phyloP scores from a whole-genome alignment of 1,140 invertebrate genomes.

The Drosophila obscura region DNA sequence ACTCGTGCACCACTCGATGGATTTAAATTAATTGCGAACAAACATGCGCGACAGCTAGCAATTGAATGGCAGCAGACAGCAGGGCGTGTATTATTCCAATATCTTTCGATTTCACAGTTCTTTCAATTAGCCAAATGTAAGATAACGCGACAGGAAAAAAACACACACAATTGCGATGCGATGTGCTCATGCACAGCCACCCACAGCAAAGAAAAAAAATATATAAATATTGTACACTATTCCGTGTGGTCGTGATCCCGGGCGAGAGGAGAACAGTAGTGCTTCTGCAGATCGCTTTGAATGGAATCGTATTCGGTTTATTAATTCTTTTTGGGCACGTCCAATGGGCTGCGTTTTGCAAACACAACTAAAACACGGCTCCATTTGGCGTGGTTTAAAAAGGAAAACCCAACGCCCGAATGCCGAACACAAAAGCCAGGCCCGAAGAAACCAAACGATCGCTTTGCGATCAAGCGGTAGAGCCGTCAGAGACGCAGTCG shows the following conservation, averaged over 20 bases:
- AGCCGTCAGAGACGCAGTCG: background rate
- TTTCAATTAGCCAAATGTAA: slow-evolving; percentile 39
- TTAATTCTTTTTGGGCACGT: slow-evolving; percentile 39
- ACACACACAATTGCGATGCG: slow-evolving; percentile 1
- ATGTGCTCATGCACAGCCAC: slow-evolving; percentile 9
- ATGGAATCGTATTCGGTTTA: background rate
- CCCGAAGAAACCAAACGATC: slow-evolving; percentile 23
- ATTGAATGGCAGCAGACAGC: slow-evolving; percentile 18
- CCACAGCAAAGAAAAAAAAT: slow-evolving; percentile 40
- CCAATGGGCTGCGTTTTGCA: slow-evolving; percentile 66
- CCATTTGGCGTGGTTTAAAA: slow-evolving; percentile 58
- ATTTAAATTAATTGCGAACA: slow-evolving; percentile 46
- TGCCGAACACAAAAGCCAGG: slow-evolving; percentile 58
- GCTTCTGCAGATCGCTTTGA: background rate
- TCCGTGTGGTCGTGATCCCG: slow-evolving; percentile 21
- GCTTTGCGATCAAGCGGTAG: slow-evolving; percentile 4
- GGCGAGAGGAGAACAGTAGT: background rate
- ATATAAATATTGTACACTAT: slow-evolving; percentile 9
- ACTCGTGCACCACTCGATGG: slow-evolving; percentile 17
- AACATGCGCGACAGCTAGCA: slow-evolving; percentile 32
- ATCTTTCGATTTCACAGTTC: slow-evolving; percentile 9
- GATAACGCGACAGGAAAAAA: slow-evolving; percentile 16
- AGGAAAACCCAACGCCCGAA: slow-evolving; percentile 66
- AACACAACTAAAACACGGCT: slow-evolving; percentile 74
- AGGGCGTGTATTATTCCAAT: slow-evolving; percentile 7